phyloP scores from a whole-genome alignment of 2,888 invertebrate species.

The Agrotis exclamationis region DNA sequence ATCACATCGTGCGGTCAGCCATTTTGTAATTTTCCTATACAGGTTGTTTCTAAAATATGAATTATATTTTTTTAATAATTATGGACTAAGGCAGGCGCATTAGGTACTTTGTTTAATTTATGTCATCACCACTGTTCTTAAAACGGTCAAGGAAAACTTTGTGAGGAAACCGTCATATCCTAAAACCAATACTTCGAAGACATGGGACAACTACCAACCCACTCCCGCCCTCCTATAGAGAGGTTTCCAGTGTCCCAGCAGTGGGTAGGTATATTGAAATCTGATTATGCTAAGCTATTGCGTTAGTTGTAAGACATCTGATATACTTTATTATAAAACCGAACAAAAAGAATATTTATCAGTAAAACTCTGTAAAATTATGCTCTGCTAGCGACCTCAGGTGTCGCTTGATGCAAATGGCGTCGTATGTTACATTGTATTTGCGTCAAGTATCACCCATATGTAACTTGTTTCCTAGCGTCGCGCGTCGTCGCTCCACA shows the following conservation, averaged over 20 bases:
- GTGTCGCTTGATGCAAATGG: not conserved
- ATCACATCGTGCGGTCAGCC: conserved; percentile 38
- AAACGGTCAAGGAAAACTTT: too few relatives aligned
- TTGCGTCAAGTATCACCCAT: not conserved
- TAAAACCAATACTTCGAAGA: too few relatives aligned
- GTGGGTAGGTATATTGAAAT: too few relatives aligned
- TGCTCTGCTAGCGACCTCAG: not conserved
- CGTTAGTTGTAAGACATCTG: not conserved
- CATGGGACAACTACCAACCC: too few relatives aligned
- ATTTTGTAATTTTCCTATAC: conserved; percentile 30
- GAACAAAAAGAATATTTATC: not conserved
- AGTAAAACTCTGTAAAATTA: not conserved
- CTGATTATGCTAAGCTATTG: too few relatives aligned
- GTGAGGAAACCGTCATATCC: too few relatives aligned
- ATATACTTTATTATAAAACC: not conserved
- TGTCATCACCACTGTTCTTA: too few relatives aligned
- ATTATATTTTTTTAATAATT: not conserved
- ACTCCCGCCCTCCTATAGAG: too few relatives aligned
- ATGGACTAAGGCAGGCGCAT: too few relatives aligned
- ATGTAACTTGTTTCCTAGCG: not conserved
- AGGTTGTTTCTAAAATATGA: not conserved
- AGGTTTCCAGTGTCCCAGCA: too few relatives aligned
- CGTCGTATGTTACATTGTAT: too few relatives aligned
- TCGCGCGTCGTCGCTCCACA: not conserved
- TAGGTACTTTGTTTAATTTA: too few relatives aligned